Evolutionary conservation across 2,888 invertebrate species (phyloP), one percentile per base, ranked within the genome.

Genomic region (Drosophila subquinaria): DNA sequence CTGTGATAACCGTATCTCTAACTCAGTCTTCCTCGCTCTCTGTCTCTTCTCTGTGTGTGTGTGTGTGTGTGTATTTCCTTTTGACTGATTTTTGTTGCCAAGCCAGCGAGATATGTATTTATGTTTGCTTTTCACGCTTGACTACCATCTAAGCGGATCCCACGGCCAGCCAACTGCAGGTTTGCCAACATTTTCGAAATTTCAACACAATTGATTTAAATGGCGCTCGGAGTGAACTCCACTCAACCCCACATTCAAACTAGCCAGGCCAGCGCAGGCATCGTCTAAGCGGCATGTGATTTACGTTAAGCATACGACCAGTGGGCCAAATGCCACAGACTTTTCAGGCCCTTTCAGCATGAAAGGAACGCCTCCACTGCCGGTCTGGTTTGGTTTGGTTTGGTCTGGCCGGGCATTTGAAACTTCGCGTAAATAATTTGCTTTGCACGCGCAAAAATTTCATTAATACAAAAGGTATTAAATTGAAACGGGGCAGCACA

Each of bases 171-270:
- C 30, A 6, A 36, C 59, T 62, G 61, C 63, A 64, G 56, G 55
- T 48, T 67, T 56, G 68, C 68, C 68, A 82, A 70, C 74, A 57
- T 45, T 80, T 86, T 71, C 42, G 68, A 82, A 81, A 80, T 82
- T 83, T 85, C 83, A 81, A 83, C 83, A 82, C 85, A 85, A 86
- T 86, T 86, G 85, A 86, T 86, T 86, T 80, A 85, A 87, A 87
- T 83, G 73, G 83, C 85, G 69, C 67, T 81, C 69, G 60, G 76
- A 81, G 70, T 75, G 67, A 69, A 48, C 51, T 8, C 55, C 48
- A 42, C 51, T 8, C 55, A 52, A 42, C 1, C 43, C 51, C 40
- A 51, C 33, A 51, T 40, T 30, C 40, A n/a, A 20, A 45, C 5
- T 45, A 23, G 4, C 27, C 11, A 20, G 9, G 4, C 27, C 11